Evolutionary conservation across 2,888 invertebrate species (phyloP).

Genomic region (Chrysolina haemoptera): DNA sequence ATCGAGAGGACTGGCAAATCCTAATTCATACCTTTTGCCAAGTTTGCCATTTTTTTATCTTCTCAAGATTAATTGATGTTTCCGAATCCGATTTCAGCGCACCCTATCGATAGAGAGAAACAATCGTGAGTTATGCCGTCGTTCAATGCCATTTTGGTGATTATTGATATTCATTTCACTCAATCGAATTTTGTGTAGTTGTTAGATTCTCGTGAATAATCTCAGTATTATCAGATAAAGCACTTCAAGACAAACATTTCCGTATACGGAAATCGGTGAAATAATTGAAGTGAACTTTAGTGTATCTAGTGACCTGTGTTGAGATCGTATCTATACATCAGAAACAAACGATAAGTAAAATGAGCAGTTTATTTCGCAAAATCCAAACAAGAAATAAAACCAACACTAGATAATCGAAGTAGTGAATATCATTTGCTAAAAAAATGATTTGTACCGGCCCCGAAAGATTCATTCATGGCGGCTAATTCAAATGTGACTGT

Average conservation of each 20-base stretch:
- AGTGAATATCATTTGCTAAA: conserved; percentile 32
- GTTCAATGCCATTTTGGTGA: conserved; percentile 57
- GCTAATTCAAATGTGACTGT: conserved; percentile 60
- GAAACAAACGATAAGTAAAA: not conserved
- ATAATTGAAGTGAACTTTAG: conserved; percentile 12
- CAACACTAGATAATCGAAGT: not conserved
- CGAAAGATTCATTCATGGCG: conserved; percentile 58
- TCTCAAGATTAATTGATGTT: conserved; percentile 1
- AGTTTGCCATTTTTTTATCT: conserved; percentile 7
- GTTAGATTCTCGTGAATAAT: not conserved
- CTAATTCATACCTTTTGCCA: not conserved
- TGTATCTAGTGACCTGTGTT: conserved; percentile 16
- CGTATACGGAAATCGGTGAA: not conserved
- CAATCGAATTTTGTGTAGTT: conserved; percentile 24
- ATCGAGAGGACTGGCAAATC: no score
- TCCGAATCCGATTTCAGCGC: conserved; percentile 41
- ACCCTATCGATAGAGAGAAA: conserved; percentile 42
- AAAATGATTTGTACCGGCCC: conserved; percentile 55
- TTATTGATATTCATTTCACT: conserved; percentile 46
- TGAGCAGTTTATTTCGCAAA: not conserved
- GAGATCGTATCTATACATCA: not conserved
- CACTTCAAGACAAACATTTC: not conserved
- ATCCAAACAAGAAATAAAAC: not conserved
- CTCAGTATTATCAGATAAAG: not conserved
- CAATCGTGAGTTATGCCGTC: conserved; percentile 48